Percentiles rank a stretch among this genome's conserved stretches.
Evolutionary conservation across 2,888 invertebrate species (phyloP).

Genomic region (Troides oblongomaculatus): DNA sequence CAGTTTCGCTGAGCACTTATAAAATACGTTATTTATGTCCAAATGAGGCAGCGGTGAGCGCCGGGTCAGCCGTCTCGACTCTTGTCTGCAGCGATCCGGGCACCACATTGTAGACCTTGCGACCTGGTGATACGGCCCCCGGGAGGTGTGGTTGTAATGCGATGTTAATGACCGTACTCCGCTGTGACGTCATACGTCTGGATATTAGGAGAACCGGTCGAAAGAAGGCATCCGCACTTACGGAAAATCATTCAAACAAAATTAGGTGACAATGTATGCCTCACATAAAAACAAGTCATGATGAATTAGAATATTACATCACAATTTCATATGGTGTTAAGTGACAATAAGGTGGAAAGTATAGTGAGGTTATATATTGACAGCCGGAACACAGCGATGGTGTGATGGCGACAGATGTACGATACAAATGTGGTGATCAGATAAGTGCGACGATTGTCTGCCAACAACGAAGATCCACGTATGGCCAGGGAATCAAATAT

Average conservation of each 20-base stretch:
- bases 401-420: too few relatives aligned
- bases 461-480: too few relatives aligned
- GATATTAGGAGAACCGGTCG: slow-evolving; percentile 10
- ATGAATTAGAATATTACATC: too few relatives aligned
- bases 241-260: not conserved
- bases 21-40: slow-evolving; percentile 12
- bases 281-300: too few relatives aligned
- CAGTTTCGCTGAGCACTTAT: not conserved
- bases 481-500: too few relatives aligned
- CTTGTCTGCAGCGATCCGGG: not conserved
- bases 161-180: slow-evolving; percentile 21
- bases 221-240: not conserved
- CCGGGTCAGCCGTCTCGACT: slow-evolving; percentile 10
- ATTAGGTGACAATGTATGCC: not conserved
- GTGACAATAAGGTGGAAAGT: too few relatives aligned
- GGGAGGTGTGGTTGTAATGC: not conserved
- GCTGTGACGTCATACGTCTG: slow-evolving; percentile 12
- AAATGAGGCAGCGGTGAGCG: not conserved
- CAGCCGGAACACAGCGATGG: too few relatives aligned
- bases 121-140: not conserved
- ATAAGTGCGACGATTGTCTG: too few relatives aligned
- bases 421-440: too few relatives aligned
- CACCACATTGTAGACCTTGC: slow-evolving; percentile 3
- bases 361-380: too few relatives aligned
- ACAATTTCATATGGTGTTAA: too few relatives aligned